Percentiles rank a stretch among this genome's conserved stretches.
Conservation (phyloP, 2,888 invertebrate genomes). For the Drosophila merina region DNA sequence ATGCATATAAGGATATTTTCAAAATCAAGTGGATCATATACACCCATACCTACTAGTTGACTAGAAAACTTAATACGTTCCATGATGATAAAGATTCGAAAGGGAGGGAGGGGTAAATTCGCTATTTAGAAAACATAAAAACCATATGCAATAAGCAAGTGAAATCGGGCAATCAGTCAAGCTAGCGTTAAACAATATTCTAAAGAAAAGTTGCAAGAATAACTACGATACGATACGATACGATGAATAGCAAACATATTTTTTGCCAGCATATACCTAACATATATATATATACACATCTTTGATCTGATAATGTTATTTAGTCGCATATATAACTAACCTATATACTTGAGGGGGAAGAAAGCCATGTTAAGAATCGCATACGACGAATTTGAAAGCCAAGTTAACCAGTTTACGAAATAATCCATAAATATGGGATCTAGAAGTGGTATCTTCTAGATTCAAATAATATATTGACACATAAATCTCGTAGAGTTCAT, state of each 20-base stretch:
- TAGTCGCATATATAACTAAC: slow-evolving; percentile 38
- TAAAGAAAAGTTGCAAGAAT: slow-evolving; percentile 38
- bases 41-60: slow-evolving; percentile 38
- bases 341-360: slow-evolving; percentile 46
- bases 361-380: slow-evolving; percentile 50
- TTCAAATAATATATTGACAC: neutral
- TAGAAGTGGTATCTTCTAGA: neutral
- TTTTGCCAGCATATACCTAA: slow-evolving; percentile 64
- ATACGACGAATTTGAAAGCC: slow-evolving; percentile 64
- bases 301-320: slow-evolving; percentile 40
- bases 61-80: slow-evolving; percentile 45
- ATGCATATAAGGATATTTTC: slow-evolving; percentile 49
- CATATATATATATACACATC: slow-evolving; percentile 23
- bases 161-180: slow-evolving; percentile 71
- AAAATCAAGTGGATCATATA: slow-evolving; percentile 46
- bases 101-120: slow-evolving; percentile 20
- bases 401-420: slow-evolving; percentile 59
- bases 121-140: slow-evolving; percentile 16
- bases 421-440: slow-evolving; percentile 11
- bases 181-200: slow-evolving; percentile 61
- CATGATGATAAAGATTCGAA: slow-evolving; percentile 24
- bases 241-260: slow-evolving; percentile 53
- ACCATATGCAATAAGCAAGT: slow-evolving; percentile 57
- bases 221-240: slow-evolving; percentile 9
- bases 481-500: slow-evolving; percentile 20